Percentiles rank a stretch among this genome's conserved stretches.
phyloP scores from a whole-genome alignment of 1,140 invertebrate genomes.

The Drosophila busckii region DNA sequence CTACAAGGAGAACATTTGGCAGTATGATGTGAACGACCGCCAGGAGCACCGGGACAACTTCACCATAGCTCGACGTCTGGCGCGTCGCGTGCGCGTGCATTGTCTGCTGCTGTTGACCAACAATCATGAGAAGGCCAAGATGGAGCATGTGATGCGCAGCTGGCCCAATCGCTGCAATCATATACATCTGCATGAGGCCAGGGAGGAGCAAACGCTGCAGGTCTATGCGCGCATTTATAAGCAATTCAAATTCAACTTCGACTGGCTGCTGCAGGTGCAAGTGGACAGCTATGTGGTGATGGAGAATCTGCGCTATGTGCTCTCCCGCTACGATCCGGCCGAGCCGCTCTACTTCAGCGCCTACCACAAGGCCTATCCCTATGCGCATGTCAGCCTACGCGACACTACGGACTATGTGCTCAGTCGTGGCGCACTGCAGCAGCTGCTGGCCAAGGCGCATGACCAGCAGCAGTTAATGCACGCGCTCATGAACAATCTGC shows the following conservation, averaged over 20 bases:
- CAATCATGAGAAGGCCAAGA: constrained; percentile 82
- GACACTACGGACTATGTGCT: constrained; percentile 92
- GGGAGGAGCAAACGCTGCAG: constrained; percentile 82
- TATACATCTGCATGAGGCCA: constrained; percentile 91
- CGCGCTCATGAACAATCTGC: background rate
- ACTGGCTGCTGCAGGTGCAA: constrained; percentile 97
- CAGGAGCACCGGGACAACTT: constrained; percentile 27
- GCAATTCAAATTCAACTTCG: constrained; percentile 87
- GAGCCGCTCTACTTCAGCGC: constrained; percentile 92
- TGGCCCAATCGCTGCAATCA: constrained; percentile 96
- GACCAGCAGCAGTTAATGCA: constrained; percentile 77
- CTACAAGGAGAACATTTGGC: constrained; percentile 17
- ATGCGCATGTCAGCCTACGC: constrained; percentile 94
- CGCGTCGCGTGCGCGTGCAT: constrained; percentile 87
- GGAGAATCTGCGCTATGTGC: constrained; percentile 93
- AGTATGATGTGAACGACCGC: constrained; percentile 15
- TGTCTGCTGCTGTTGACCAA: constrained; percentile 82
- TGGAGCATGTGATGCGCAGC: constrained; percentile 92
- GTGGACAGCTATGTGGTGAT: constrained; percentile 96
- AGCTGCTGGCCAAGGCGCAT: constrained; percentile 83
- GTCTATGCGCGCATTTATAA: constrained; percentile 86
- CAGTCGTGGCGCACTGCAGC: constrained; percentile 84
- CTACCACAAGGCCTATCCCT: constrained; percentile 88
- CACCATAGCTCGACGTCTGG: constrained; percentile 86
- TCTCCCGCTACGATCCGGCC: constrained; percentile 84